These are phyloP conservation scores for Anas acuta DNA, from an alignment of 2,797 vertebrate species.

Conservation along the genomic window DNA sequence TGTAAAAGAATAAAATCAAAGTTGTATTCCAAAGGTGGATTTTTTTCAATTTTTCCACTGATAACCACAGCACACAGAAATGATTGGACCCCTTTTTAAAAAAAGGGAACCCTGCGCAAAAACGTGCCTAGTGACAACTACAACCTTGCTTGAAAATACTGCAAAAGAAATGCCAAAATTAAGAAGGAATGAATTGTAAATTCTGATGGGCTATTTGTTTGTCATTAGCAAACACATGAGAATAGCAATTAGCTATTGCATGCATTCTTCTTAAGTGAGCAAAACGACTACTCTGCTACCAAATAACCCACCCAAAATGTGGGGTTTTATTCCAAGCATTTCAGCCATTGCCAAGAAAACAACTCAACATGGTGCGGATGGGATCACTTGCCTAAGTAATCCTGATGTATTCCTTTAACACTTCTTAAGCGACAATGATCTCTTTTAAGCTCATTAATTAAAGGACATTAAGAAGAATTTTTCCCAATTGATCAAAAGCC, in stretches of 20 bases:
- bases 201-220: conserved; percentile 70
- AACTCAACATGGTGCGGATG: conserved; percentile 66
- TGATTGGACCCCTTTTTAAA: conserved; percentile 42
- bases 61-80: conserved; percentile 60
- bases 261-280: conserved; percentile 72
- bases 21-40: conserved; percentile 57
- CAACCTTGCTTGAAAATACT: conserved; percentile 62
- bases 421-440: conserved; percentile 81
- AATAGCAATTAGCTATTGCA: conserved; percentile 73
- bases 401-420: conserved; percentile 80
- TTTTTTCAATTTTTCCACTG: conserved; percentile 33
- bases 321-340: conserved; percentile 77
- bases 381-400: conserved; percentile 80
- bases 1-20: conserved; percentile 59
- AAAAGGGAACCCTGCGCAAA: conserved; percentile 43
- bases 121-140: conserved; percentile 64
- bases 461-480: conserved; percentile 82
- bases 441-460: conserved; percentile 85
- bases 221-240: conserved; percentile 69
- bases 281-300: conserved; percentile 72
- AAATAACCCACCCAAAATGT: conserved; percentile 79
- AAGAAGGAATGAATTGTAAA: conserved; percentile 42
- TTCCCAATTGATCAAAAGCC: conserved; percentile 78
- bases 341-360: conserved; percentile 75
- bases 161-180: conserved; percentile 51